Conservation (phyloP, 2,888 invertebrate genomes). For the Aricia artaxerxes region DNA sequence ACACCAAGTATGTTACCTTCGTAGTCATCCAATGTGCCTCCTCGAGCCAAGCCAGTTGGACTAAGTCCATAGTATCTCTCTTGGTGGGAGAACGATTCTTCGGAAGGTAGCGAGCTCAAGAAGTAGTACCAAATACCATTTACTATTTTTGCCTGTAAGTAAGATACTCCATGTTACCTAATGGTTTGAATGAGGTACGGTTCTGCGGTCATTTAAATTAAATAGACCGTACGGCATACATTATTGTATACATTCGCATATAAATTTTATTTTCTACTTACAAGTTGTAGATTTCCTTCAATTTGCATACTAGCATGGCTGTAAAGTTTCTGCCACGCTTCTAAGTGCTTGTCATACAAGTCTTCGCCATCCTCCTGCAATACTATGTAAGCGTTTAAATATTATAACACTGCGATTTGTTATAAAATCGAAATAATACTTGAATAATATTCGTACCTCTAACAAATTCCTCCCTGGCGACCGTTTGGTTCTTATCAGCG, state of each 20-base stretch:
- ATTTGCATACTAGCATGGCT: slow-evolving; percentile 72
- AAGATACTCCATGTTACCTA: not conserved
- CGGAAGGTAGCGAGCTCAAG: slow-evolving; percentile 78
- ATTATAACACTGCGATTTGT: not conserved
- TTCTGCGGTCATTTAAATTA: not conserved
- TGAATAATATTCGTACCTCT: slow-evolving; percentile 56
- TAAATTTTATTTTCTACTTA: slow-evolving; percentile 45
- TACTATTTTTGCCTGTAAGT: slow-evolving; percentile 70
- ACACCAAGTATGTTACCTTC: slow-evolving; percentile 57
- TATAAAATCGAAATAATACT: not conserved
- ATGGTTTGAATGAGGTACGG: too few species aligned
- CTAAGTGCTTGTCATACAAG: slow-evolving; percentile 68
- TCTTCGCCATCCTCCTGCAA: slow-evolving; percentile 71
- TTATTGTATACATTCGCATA: not conserved
- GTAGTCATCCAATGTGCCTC: slow-evolving; percentile 72
- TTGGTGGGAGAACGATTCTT: slow-evolving; percentile 64
- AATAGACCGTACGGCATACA: not conserved
- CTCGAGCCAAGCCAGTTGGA: slow-evolving; percentile 80
- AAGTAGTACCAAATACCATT: slow-evolving; percentile 82
- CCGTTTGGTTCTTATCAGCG: slow-evolving; percentile 70
- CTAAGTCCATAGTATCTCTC: slow-evolving; percentile 78
- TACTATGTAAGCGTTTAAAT: slow-evolving; percentile 52
- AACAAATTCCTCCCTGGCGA: slow-evolving; percentile 67
- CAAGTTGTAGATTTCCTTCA: slow-evolving; percentile 74
- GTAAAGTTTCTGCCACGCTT: slow-evolving; percentile 74